phyloP scores from a whole-genome alignment of 2,797 vertebrate genomes.

The Enteromius argenteus region DNA sequence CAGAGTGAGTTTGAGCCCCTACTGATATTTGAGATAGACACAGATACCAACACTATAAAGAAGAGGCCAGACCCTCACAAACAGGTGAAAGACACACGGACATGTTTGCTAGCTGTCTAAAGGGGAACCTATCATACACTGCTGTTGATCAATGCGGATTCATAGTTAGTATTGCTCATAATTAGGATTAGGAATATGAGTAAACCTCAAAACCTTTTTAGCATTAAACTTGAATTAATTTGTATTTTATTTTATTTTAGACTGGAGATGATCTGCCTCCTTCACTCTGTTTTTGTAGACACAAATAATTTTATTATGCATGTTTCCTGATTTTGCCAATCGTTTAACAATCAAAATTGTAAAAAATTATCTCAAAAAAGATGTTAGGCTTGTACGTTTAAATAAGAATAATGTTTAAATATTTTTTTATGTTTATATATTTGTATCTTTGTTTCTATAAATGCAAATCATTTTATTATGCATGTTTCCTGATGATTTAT shows the following conservation, averaged over 20 bases:
- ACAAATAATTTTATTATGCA: background rate
- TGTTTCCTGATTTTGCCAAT: too few species aligned
- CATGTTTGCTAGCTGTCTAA: background rate
- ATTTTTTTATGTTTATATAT: background rate
- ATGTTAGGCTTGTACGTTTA: too few species aligned
- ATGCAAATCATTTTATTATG: background rate
- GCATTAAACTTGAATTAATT: background rate
- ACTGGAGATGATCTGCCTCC: background rate
- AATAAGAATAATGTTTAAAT: too few species aligned
- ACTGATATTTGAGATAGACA: slow-evolving; percentile 84
- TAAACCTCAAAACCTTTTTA: background rate
- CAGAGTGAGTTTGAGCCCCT: slow-evolving; percentile 81
- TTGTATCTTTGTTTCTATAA: background rate
- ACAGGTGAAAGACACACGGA: slow-evolving; percentile 74
- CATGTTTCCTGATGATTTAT: background rate
- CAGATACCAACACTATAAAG: slow-evolving; percentile 83
- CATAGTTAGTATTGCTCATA: background rate
- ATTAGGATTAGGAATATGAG: background rate
- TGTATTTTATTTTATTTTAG: background rate
- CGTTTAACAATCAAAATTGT: too few species aligned
- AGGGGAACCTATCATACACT: background rate
- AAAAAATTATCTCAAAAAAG: background rate
- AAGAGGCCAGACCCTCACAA: slow-evolving; percentile 78
- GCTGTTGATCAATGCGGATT: background rate
- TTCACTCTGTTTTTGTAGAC: background rate